phyloP scores from a whole-genome alignment of 1,140 invertebrate genomes.

The Akabosia matsudoensis region DNA sequence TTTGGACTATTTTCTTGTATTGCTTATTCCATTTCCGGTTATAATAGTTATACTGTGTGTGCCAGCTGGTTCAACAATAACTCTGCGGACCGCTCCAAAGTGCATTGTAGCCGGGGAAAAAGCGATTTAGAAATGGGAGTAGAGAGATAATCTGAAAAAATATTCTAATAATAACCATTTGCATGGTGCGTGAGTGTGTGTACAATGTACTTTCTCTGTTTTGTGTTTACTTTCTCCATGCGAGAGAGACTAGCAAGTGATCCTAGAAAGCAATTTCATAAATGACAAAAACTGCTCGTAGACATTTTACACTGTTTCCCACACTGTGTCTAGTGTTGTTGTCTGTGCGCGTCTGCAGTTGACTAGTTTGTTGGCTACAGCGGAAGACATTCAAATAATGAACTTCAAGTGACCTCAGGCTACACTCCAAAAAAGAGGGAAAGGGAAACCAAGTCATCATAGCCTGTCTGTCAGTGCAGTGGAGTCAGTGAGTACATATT shows the following conservation, averaged over 20 bases:
- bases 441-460: neutral
- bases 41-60: neutral
- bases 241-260: no score
- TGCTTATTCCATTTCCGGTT: no score
- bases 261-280: neutral
- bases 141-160: slow-evolving; percentile 5
- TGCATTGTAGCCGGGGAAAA: neutral
- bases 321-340: neutral
- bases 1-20: no score
- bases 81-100: no score
- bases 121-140: neutral
- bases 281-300: neutral
- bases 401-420: slow-evolving; percentile 6
- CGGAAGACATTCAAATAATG: slow-evolving; percentile 19
- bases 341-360: neutral
- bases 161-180: slow-evolving; percentile 10
- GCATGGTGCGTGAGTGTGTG: neutral
- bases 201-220: no score
- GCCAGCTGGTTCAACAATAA: slow-evolving; percentile 14
- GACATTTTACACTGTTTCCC: neutral
- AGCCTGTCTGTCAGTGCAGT: no score
- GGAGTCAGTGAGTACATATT: no score
- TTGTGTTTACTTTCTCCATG: no score
- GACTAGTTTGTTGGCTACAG: neutral
- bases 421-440: neutral